Base-by-base conservation (phyloP, 2,797 vertebrate genomes). In the Benthosema pterotum region DNA sequence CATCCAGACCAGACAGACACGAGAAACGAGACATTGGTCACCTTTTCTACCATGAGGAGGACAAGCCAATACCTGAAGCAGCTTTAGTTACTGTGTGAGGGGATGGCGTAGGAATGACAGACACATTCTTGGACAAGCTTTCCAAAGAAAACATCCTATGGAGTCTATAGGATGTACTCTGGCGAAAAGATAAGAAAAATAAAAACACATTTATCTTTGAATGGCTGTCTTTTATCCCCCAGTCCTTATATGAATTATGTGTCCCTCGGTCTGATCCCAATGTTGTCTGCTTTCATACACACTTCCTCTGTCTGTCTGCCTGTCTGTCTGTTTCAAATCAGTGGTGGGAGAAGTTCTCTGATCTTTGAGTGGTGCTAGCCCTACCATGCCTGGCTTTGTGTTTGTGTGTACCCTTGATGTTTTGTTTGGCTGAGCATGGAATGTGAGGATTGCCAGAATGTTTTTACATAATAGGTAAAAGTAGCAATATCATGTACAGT, bases 31-130 rank as follows among this genome's bases (percentile, higher is more conserved):
- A n/a, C n/a, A n/a, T 32, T 32, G 8, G 28, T 5, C 28, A 1
- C 32, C 32, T 38, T 38, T 38, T 38, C 32, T 32, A 9, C 32
- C 32, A 32, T 32, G 6, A 32, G 19, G 42, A 45, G 19, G 42
- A 45, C 25, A 13, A 52, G 16, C 50, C 57, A 43, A 42, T 4
- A 47, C 47, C 52, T 60, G 47, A 57, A 11, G 17, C 32, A 13
- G 32, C 6, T 32, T 9, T 8, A 38, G 32, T 38, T 38, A 38
- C 32, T 32, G 28, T 32, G 28, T 32, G 28, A 8, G 7, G 8
- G 13, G 19, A 57, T 53, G 19, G 42, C 18, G 7, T 42, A 55
- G 50, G 25, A 65, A 43, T 47, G 53, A 61, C 60, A 42, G n/a
- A 32, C 32, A 7, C 14, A 45, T 47, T 42, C 42, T 19, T 48